Evolutionary conservation across 2,888 invertebrate species (phyloP).

Genomic region (Phengaris arion): DNA sequence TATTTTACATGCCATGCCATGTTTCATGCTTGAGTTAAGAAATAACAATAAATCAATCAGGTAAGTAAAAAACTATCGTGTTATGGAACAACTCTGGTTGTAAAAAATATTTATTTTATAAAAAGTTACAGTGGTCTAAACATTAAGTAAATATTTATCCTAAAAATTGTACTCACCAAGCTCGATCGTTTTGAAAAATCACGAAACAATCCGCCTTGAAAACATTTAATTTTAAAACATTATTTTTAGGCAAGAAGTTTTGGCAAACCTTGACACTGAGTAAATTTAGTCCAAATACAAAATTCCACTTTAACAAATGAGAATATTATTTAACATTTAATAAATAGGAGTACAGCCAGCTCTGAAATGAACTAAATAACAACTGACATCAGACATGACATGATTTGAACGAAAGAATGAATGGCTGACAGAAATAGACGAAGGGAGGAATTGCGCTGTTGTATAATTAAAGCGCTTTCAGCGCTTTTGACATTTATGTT

Average conservation of each 20-base stretch:
- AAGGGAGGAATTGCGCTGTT: slow-evolving; percentile 55
- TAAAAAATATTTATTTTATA: no score
- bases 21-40: no score
- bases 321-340: slow-evolving; percentile 5
- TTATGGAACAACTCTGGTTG: no score
- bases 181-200: slow-evolving; percentile 31
- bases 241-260: slow-evolving; percentile 43
- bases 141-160: not conserved
- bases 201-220: slow-evolving; percentile 40
- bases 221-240: slow-evolving; percentile 33
- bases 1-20: no score
- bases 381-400: slow-evolving; percentile 32
- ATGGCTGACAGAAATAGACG: slow-evolving; percentile 71
- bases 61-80: no score
- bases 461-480: slow-evolving; percentile 43
- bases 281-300: slow-evolving; percentile 10
- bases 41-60: no score
- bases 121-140: not conserved
- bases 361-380: slow-evolving; percentile 30
- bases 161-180: slow-evolving; percentile 37
- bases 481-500: slow-evolving; percentile 44
- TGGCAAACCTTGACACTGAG: slow-evolving; percentile 37
- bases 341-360: slow-evolving; percentile 7
- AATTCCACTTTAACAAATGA: not conserved
- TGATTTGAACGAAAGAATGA: slow-evolving; percentile 59